Evolutionary conservation across 2,888 invertebrate genomes (phyloP), one percentile per base, ranked within the genome.

Genomic region (Plebejus anna): DNA sequence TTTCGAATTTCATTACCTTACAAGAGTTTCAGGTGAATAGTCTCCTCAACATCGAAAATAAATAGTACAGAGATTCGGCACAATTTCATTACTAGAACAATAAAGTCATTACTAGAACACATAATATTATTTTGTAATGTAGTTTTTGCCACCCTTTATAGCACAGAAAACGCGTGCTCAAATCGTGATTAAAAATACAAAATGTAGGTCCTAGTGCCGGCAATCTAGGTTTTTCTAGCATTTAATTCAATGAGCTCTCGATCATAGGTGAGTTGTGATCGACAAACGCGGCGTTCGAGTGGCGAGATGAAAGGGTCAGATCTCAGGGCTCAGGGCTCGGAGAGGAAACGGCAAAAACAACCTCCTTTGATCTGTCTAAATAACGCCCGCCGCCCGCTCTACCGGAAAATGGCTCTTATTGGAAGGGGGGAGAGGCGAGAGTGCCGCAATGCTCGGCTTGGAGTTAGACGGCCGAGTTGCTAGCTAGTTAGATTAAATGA

Each of bases 291-390:
- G 42, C 51, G 47, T 72, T 72, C 47, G 51, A 73, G 73, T 51
- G 51, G 51, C 47, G 73, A 55, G 78, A 75, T 75, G 75, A 79
- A 76, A 77, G 79, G 73, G 71, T 42, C 83, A 84, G 84, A 22
- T 22, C n/a, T 59, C 59, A 36, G 66, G 66, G 32, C 66, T 66
- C 66, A 28, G 66, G 66, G 32, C 32, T 32, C 32, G 86, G 86
- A 85, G 83, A 85, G 85, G 87, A 88, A 88, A 88, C 89, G 87
- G 89, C 89, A 89, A 89, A 90, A 90, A 82, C 81, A 90, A 87
- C 87, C 89, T 89, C 86, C 88, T 89, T 89, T 89, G 88, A 89
- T 86, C 87, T 86, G 75, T 77, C 78, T 80, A 77, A 79, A 77
- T 79, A 78, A 78, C 77, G 77, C 77, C 76, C 51, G 55, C 36